Evolutionary conservation across 2,797 vertebrate genomes (phyloP).

Genomic region (Malurus leucopterus): DNA sequence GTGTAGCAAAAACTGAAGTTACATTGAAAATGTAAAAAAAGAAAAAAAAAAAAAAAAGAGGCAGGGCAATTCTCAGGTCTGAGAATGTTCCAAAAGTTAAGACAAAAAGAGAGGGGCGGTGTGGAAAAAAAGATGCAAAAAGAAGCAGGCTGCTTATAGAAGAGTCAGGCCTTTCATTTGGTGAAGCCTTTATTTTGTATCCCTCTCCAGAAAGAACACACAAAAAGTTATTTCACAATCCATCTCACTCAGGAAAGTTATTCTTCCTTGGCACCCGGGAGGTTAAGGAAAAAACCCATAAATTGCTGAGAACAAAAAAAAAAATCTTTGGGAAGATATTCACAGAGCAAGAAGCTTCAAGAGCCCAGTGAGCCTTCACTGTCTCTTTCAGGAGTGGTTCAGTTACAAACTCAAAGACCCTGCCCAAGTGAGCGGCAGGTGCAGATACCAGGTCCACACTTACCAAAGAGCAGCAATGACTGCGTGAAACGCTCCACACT

Average conservation of each 20-base stretch:
- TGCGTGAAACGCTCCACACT: neutral
- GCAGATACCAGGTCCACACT: constrained; percentile 32
- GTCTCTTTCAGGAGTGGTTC: constrained; percentile 49
- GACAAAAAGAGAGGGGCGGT: neutral
- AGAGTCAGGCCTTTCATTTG: constrained; percentile 38
- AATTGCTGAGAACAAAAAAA: constrained; percentile 12
- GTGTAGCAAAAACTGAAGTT: constrained; percentile 25
- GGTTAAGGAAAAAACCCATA: neutral
- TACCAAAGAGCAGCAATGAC: constrained; percentile 39
- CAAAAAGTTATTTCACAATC: constrained; percentile 12
- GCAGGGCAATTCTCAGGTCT: neutral
- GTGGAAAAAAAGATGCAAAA: neutral
- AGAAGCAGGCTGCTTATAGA: constrained; percentile 26
- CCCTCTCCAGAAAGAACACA: constrained; percentile 6
- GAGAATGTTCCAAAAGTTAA: neutral
- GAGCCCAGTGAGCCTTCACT: constrained; percentile 42
- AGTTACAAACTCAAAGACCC: constrained; percentile 21
- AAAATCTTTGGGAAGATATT: constrained; percentile 57
- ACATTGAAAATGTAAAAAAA: neutral
- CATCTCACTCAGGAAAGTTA: constrained; percentile 30
- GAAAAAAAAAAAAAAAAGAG: no score
- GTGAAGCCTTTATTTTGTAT: constrained; percentile 46
- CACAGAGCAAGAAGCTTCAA: constrained; percentile 45
- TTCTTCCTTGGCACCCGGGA: neutral
- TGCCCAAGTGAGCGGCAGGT: neutral